Evolutionary conservation across 2,888 invertebrate genomes (phyloP).

Genomic region (Cosmorhoe ocellata): DNA sequence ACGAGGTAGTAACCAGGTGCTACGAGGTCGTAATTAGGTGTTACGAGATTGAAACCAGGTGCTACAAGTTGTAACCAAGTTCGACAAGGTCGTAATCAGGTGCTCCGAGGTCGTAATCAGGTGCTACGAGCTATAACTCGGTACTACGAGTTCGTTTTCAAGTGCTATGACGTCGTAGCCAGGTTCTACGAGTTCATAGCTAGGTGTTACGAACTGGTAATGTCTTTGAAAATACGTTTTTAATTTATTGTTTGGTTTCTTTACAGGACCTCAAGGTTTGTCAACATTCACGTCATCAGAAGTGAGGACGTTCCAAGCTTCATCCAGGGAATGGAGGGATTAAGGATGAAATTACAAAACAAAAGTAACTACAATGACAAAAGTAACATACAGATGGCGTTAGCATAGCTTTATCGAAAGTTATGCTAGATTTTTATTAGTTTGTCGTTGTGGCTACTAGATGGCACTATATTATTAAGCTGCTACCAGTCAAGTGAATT

Average conservation of each 20-base stretch:
- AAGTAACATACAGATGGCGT: constrained; percentile 5
- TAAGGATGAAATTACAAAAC: constrained; percentile 33
- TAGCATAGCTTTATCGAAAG: too few species aligned
- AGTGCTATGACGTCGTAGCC: background rate
- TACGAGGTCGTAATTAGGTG: background rate
- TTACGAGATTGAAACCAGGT: background rate
- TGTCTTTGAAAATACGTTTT: too few species aligned
- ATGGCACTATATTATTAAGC: constrained; percentile 5
- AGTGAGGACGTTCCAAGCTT: constrained; percentile 78
- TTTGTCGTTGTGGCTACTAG: constrained; percentile 26
- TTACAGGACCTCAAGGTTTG: constrained; percentile 73
- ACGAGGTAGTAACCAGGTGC: background rate
- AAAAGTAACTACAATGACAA: background rate
- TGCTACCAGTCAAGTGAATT: background rate
- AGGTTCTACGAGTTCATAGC: background rate
- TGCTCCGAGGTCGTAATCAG: background rate
- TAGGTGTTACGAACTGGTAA: too few species aligned
- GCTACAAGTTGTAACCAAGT: background rate
- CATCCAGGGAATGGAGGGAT: constrained; percentile 73
- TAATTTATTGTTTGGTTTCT: background rate
- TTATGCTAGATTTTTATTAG: background rate
- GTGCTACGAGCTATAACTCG: background rate
- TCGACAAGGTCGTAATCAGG: background rate
- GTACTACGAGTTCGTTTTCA: background rate
- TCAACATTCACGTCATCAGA: constrained; percentile 77